These are phyloP conservation scores for Megalops cyprinoides DNA, from an alignment of 2,797 vertebrate species.

Conservation along the genomic window DNA sequence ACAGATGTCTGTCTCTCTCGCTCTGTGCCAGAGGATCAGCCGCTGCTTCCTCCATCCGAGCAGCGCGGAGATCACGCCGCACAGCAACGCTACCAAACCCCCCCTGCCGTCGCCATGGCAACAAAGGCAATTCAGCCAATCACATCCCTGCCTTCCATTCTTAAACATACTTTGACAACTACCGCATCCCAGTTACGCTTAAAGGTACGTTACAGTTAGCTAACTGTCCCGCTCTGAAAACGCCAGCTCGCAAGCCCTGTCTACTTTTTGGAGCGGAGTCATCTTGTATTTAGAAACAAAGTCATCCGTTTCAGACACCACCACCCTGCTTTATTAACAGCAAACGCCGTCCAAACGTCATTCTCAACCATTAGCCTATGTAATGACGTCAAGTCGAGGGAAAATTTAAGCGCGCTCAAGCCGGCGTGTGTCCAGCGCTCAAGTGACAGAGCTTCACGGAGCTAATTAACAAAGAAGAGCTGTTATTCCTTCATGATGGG, in stretches of 20 bases:
- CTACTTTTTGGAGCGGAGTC: not conserved
- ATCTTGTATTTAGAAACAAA: too few relatives aligned
- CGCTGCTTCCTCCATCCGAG: constrained; percentile 87
- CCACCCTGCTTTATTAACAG: too few relatives aligned
- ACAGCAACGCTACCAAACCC: constrained; percentile 87
- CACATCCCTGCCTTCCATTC: constrained; percentile 68
- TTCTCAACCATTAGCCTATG: too few relatives aligned
- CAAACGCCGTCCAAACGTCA: too few relatives aligned
- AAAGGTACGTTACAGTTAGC: not conserved
- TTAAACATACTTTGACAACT: constrained; percentile 77
- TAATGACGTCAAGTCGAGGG: too few relatives aligned
- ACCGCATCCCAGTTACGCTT: constrained; percentile 72
- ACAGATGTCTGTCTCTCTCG: constrained; percentile 67
- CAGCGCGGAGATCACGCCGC: constrained; percentile 79
- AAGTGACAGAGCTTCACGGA: too few relatives aligned
- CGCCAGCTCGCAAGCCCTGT: not conserved
- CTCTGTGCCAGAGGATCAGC: constrained; percentile 89
- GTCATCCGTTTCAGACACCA: too few relatives aligned
- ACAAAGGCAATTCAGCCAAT: constrained; percentile 85
- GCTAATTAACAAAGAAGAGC: too few relatives aligned
- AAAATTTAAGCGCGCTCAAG: too few relatives aligned
- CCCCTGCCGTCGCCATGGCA: constrained; percentile 84
- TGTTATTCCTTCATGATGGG: not conserved
- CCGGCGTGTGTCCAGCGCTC: too few relatives aligned
- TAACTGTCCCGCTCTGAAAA: not conserved